Base-by-base conservation (phyloP, 2,113 vertebrate genomes). In the Heterochromis multidens region DNA sequence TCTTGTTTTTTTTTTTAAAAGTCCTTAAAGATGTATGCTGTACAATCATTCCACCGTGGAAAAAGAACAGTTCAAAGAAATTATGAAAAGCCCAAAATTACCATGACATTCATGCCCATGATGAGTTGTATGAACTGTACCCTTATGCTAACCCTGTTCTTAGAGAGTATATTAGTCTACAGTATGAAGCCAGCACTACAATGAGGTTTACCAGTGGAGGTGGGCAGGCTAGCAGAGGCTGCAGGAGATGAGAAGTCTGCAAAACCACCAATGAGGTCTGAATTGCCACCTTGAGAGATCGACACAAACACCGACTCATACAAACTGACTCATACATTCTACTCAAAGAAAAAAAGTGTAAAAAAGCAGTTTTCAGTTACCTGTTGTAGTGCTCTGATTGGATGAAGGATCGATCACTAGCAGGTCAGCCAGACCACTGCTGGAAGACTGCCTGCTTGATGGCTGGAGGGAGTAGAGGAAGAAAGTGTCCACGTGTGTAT, bases 201-300 rank as follows among this genome's bases (percentile, higher is more conserved):
- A 59, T 59, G 10, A 78, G 21, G 59, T 72, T 76, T 96, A 99
- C 98, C 98, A 91, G 96, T 95, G 0, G 94, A 92, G 2, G 96
- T 93, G 33, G 98, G 96, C 84, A 97, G 97, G 94, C 89, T 97
- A 85, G 97, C 97, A 82, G 97, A 97, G 78, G 97, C 97, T 49
- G 95, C 95, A 91, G 97, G 96, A 83, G 97, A 96, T 56, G 98
- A 99, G 87, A 99, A 99, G 92, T 99, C 98, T 89, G 98, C 98
- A 96, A 99, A 99, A 84, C 97, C 98, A 90, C 96, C 97, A 86
- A 99, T 98, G 2, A 97, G 97, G 94, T 99, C 98, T 88, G 96
- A 82, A 33, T 94, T 93, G 79, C 94, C 97, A 96, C 96, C 98
- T 99, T 94, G 49, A 94, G 88, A 87, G 33, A 86, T 5, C 2